These are phyloP conservation scores for Solenopsis fugax DNA, from an alignment of 1,140 invertebrate species.

Conservation along the genomic window DNA sequence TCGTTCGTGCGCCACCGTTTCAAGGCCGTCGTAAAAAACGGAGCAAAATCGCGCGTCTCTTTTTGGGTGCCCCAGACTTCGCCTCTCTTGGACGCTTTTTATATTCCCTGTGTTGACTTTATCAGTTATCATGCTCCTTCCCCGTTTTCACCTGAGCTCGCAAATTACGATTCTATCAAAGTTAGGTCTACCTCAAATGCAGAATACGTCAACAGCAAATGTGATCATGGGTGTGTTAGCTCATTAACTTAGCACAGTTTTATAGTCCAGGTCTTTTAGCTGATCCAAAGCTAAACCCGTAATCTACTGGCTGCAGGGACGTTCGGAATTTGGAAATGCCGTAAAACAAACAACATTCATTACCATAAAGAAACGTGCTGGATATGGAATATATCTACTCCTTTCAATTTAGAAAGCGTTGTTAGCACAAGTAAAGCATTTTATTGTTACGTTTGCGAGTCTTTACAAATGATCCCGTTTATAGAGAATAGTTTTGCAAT, in stretches of 20 bases:
- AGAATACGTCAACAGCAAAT: background rate
- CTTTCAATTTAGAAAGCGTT: background rate
- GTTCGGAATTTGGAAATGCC: background rate
- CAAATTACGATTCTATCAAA: background rate
- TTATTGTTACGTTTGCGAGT: background rate
- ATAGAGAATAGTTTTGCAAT: background rate
- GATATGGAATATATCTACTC: background rate
- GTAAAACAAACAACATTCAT: background rate
- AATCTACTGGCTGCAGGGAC: background rate
- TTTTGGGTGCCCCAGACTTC: background rate
- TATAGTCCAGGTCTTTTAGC: background rate
- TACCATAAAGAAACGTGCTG: background rate
- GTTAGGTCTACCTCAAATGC: background rate
- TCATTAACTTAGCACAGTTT: background rate
- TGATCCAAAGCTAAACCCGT: background rate
- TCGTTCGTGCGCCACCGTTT: background rate
- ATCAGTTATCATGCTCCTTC: background rate
- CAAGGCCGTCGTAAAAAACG: background rate
- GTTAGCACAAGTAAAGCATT: background rate
- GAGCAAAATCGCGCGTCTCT: background rate
- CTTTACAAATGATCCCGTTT: background rate
- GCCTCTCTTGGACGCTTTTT: background rate
- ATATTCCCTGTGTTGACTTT: background rate
- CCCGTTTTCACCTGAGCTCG: background rate
- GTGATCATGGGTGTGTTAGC: background rate